A percentile compares a stretch with the other conserved stretches of the same genome.
phyloP scores from a whole-genome alignment of 1,140 invertebrate species.

The Sarcophaga peregrina region DNA sequence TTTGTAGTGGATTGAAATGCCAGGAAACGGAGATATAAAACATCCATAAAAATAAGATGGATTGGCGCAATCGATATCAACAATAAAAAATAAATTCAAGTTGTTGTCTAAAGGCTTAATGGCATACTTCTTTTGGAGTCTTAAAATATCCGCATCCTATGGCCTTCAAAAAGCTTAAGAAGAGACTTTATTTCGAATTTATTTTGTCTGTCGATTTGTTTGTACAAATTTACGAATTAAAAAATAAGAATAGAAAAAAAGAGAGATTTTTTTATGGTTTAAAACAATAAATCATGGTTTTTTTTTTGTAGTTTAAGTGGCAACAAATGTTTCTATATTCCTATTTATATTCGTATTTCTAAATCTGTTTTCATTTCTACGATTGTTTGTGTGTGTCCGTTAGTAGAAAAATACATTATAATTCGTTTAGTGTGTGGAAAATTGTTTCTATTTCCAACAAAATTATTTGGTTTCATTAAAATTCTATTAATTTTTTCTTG shows the following conservation, averaged over 20 bases:
- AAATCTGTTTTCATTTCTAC: too few relatives aligned
- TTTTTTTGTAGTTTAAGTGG: background rate
- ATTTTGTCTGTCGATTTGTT: too few relatives aligned
- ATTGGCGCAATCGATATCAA: background rate
- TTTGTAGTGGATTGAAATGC: too few relatives aligned
- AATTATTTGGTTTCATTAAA: background rate
- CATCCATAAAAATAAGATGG: conserved; percentile 2
- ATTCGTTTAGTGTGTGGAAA: background rate
- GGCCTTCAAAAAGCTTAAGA: too few relatives aligned
- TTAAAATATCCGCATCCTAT: too few relatives aligned
- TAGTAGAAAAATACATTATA: conserved; percentile 5
- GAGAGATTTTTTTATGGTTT: background rate
- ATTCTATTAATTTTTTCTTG: background rate
- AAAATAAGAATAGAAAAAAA: too few relatives aligned
- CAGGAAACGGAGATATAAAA: background rate
- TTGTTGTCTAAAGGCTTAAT: background rate
- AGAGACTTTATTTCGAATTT: too few relatives aligned
- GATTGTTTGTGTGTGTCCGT: background rate
- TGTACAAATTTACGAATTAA: too few relatives aligned
- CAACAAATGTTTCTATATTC: background rate
- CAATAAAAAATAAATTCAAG: background rate
- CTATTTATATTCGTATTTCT: too few relatives aligned
- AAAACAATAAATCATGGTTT: conserved; percentile 5
- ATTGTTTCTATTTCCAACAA: background rate
- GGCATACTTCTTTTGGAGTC: too few relatives aligned